A percentile compares a stretch with the other conserved stretches of the same genome.
Conservation (phyloP, 2,888 invertebrate genomes). For the Torymus aiolomorphi region DNA sequence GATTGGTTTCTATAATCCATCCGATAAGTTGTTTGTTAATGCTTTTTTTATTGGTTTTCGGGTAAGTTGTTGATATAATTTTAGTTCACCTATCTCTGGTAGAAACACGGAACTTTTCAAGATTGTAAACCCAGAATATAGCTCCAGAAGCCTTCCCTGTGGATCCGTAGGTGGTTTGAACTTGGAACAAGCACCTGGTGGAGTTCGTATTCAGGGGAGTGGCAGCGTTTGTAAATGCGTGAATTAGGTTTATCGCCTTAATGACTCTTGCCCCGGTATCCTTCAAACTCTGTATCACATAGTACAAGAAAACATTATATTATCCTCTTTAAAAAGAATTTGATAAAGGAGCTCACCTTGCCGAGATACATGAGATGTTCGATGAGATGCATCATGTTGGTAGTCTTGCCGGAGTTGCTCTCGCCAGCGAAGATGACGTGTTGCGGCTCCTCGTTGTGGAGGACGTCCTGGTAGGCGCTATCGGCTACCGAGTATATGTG, state of each 20-base stretch:
- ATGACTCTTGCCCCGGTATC: conserved; percentile 81
- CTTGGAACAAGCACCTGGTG: conserved; percentile 87
- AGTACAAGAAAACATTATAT: background rate
- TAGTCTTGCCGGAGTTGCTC: conserved; percentile 93
- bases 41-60: conserved; percentile 4
- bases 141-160: conserved; percentile 93
- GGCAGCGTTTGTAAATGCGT: conserved; percentile 88
- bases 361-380: conserved; percentile 90
- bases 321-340: background rate
- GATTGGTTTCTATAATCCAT: conserved; percentile 82
- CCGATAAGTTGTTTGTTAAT: conserved; percentile 24
- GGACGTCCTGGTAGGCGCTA: conserved; percentile 91
- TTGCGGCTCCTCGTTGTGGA: conserved; percentile 91
- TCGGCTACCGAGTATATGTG: conserved; percentile 94
- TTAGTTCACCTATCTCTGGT: conserved; percentile 83
- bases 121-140: conserved; percentile 88
- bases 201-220: conserved; percentile 91
- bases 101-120: conserved; percentile 93
- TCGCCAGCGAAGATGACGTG: conserved; percentile 93
- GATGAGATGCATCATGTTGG: conserved; percentile 86
- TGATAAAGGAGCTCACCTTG: conserved; percentile 76
- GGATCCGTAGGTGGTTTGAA: conserved; percentile 89
- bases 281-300: conserved; percentile 67
- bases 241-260: conserved; percentile 84
- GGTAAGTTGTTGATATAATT: background rate